Base-by-base conservation (phyloP, 1,140 invertebrate genomes). In the Trachymyrmex septentrionalis region DNA sequence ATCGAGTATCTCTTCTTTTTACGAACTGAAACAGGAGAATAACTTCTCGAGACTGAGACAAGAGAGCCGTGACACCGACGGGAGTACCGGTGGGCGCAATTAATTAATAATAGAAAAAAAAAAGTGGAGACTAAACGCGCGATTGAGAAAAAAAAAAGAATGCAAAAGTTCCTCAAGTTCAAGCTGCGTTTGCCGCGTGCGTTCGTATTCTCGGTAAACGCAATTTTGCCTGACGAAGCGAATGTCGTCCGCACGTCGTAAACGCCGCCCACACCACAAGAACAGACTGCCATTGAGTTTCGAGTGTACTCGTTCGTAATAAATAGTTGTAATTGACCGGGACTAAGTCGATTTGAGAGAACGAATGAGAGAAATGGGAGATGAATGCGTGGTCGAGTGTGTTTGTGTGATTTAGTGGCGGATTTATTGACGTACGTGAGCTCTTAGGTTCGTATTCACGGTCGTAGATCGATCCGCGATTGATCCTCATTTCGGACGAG, bases 241-340 rank as follows among this genome's bases (percentile, higher is more conserved):
- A 69, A 89, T 50, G 61, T 38, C 27, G 66, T 57, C 27, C 55
- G 61, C 81, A 80, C 67, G n/a, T 38, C 16, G 85, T 66, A 85
- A 92, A 90, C 64, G 82, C 61, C 55, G 86, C 88, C 64, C 78
- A 77, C 61, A 73, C 77, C 87, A 85, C 59, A 86, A 90, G 81
- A 92, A 92, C 91, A 92, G 91, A 92, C 91, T 92, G 91, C 91
- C 91, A 90, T 90, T 89, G 75, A 85, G 53, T 87, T 84, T 72
- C 67, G 73, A 86, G 81, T 87, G 86, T 88, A 89, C 55, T 71
- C 78, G 82, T 88, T 91, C 86, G 63, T 91, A 87, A 90, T 82
- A 64, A 85, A 87, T 87, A 72, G 61, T 55, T 63, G 57, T 87
- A 84, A 78, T 24, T 61, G 69, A 75, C 34, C 87, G 30, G 55